Conservation (phyloP, 2,113 vertebrate genomes). For the Microcebus griseorufus region DNA sequence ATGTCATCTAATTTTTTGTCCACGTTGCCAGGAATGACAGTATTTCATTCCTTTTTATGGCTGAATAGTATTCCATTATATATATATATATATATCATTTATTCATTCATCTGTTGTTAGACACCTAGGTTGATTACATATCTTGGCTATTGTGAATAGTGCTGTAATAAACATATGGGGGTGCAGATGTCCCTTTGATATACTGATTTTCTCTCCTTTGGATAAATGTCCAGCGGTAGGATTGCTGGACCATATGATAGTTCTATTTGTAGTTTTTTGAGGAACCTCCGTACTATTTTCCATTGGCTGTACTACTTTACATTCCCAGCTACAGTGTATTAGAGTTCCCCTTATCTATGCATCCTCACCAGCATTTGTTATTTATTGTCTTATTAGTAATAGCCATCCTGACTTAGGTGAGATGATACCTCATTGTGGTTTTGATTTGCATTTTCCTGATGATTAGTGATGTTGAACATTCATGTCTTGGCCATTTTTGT, state of each 20-base stretch:
- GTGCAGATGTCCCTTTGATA: neutral
- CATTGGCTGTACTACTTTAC: neutral
- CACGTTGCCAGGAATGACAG: neutral
- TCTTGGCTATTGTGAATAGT: neutral
- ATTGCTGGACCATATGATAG: neutral
- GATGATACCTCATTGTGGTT: neutral
- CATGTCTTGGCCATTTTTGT: neutral
- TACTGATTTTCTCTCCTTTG: neutral
- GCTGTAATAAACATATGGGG: neutral
- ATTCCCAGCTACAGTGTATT: neutral
- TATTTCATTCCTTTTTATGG: neutral
- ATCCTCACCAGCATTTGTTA: neutral
- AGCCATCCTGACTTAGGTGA: neutral
- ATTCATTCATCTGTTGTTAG: neutral
- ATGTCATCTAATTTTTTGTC: neutral
- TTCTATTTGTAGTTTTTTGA: neutral
- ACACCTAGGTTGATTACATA: neutral
- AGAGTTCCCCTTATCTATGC: neutral
- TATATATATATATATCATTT: neutral
- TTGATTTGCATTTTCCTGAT: neutral
- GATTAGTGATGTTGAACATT: neutral
- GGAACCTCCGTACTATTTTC: neutral
- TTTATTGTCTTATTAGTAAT: neutral
- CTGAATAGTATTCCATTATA: neutral
- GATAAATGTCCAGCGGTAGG: neutral